These are phyloP conservation scores for Scomber colias DNA, from an alignment of 2,113 vertebrate genomes.

Conservation along the genomic window DNA sequence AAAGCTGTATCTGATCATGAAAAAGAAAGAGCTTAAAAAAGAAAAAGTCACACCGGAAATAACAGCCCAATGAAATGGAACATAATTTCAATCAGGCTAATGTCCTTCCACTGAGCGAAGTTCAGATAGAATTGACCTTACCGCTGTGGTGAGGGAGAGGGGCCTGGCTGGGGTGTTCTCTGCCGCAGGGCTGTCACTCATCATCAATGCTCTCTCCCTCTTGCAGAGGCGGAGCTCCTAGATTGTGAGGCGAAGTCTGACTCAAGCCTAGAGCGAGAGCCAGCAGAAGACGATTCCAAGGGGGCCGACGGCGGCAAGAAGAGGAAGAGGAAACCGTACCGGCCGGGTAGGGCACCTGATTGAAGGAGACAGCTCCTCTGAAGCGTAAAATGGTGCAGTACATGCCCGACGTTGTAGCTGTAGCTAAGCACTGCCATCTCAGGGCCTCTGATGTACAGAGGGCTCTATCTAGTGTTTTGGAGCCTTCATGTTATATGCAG, in stretches of 20 bases:
- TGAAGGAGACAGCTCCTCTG: slow-evolving; percentile 83
- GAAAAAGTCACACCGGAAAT: slow-evolving; percentile 3
- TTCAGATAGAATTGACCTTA: slow-evolving; percentile 57
- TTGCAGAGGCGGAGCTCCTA: slow-evolving; percentile 92
- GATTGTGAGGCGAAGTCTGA: slow-evolving; percentile 98
- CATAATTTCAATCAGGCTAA: slow-evolving; percentile 62
- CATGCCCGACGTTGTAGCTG: slow-evolving; percentile 61
- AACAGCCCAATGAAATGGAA: slow-evolving; percentile 31
- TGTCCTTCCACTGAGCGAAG: slow-evolving; percentile 41
- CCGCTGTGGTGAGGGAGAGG: slow-evolving; percentile 41
- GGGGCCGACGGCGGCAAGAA: slow-evolving; percentile 92
- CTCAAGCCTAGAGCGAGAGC: slow-evolving; percentile 96
- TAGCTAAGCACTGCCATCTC: slow-evolving; percentile 72
- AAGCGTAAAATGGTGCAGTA: slow-evolving; percentile 81
- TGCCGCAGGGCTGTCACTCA: slow-evolving; percentile 68
- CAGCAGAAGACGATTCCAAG: slow-evolving; percentile 93
- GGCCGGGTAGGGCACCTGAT: slow-evolving; percentile 91
- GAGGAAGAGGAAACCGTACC: slow-evolving; percentile 98
- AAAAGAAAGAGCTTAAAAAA: slow-evolving; percentile 9
- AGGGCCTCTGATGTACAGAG: slow-evolving; percentile 48
- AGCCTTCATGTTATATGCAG: slow-evolving; percentile 29
- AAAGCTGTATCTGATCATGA: background rate
- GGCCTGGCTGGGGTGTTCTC: slow-evolving; percentile 43
- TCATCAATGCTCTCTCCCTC: slow-evolving; percentile 63
- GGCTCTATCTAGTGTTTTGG: slow-evolving; percentile 50